Base-by-base conservation (phyloP, 2,888 invertebrate genomes). In the Bombyx huttoni region DNA sequence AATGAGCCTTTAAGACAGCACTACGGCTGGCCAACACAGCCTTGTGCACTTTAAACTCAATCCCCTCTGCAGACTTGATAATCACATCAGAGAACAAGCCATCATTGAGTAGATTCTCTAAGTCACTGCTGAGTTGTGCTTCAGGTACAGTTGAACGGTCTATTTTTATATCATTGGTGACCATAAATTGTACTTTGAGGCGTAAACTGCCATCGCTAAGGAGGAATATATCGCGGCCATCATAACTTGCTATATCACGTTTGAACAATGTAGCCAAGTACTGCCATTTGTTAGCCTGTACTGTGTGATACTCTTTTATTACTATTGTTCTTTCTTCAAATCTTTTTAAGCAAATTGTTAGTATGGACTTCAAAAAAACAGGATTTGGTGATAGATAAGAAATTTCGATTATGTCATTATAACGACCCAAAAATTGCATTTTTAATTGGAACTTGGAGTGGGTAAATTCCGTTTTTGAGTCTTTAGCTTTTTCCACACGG, bases 231-330 rank as follows among this genome's bases (percentile, higher is more conserved):
- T 84, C 84, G 14, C 75, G 65, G 1, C 78, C 80, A 40, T 81
- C 80, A 50, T 72, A 71, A 55, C 74, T 78, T 0, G 69, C 72
- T 46, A 87, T 77, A 50, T 86, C 86, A 34, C 79, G 68, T 51
- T 84, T 88, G 53, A 73, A 86, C 14, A 87, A 62, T 1, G 82
- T 84, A 5, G 83, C 79, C 49, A 88, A 65, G 56, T 81, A 86
- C 60, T 87, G 86, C 87, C 87, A 87, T 57, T 85, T 84, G 54
- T 87, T 85, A 0, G 79, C 78, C 60, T 81, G 80, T 2, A 85
- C 75, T 7, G 81, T 81, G 52, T 82, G 84, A 54, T 83, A 86
- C 51, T 87, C 86, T 49, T 82, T 81, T 47, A 81, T 79, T 1
- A 81, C 77, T 33, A 86, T 80, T 0, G 84, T 82, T 6, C 86